Evolutionary conservation across 2,797 vertebrate species (phyloP).

Genomic region (Argyrosomus regius): DNA sequence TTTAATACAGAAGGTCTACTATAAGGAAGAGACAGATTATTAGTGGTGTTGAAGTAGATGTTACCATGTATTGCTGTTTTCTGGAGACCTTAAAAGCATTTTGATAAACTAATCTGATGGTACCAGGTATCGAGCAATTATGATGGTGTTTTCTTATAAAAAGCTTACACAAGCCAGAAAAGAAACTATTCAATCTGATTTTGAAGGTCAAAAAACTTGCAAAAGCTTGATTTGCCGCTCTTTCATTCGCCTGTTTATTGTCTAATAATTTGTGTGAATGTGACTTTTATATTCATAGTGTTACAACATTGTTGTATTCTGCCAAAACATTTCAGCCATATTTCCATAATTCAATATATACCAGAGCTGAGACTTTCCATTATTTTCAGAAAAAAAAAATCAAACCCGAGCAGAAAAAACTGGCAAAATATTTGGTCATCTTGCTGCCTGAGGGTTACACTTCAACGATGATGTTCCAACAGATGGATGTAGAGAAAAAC

Average conservation of each 20-base stretch:
- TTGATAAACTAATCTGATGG: constrained; percentile 5
- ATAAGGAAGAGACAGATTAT: neutral
- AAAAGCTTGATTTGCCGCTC: neutral
- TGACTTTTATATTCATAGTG: constrained; percentile 18
- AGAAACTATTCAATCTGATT: neutral
- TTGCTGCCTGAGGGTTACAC: constrained; percentile 61
- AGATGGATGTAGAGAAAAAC: constrained; percentile 54
- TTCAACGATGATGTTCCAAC: constrained; percentile 67
- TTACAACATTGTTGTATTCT: constrained; percentile 13
- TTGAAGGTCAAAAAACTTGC: constrained; percentile 3
- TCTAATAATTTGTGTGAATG: neutral
- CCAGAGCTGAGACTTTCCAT: constrained; percentile 26
- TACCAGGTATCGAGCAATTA: neutral
- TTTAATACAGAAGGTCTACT: neutral
- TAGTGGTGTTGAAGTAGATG: neutral
- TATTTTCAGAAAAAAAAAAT: constrained; percentile 34
- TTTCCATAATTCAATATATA: constrained; percentile 51
- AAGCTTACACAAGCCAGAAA: neutral
- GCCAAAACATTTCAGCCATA: constrained; percentile 42
- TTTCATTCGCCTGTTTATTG: neutral
- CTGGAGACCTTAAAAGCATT: neutral
- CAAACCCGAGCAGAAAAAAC: constrained; percentile 15
- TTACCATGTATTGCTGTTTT: neutral
- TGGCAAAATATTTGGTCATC: constrained; percentile 38
- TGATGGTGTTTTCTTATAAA: neutral